Percentiles rank a stretch among this genome's conserved stretches.
Evolutionary conservation across 2,888 invertebrate species (phyloP).

Genomic region (Lumbricus terrestris): DNA sequence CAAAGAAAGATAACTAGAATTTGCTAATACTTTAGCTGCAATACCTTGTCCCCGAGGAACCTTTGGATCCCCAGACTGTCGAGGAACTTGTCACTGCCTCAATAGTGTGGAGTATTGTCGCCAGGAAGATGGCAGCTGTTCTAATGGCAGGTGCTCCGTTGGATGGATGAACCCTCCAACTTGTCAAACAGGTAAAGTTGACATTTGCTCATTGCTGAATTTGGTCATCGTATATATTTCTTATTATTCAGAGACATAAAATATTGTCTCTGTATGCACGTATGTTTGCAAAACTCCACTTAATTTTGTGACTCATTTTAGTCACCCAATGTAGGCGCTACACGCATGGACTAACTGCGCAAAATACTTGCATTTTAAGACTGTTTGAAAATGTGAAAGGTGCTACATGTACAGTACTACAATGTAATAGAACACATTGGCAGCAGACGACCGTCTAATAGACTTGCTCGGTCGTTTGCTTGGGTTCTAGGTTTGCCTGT

Average conservation of each 20-base stretch:
- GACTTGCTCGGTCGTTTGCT: no score
- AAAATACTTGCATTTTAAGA: no score
- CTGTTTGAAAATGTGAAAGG: no score
- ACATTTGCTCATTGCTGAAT: neutral
- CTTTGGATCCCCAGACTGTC: slow-evolving; percentile 45
- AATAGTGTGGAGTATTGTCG: slow-evolving; percentile 40
- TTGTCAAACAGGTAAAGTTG: slow-evolving; percentile 45
- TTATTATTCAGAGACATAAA: neutral
- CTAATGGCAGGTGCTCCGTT: slow-evolving; percentile 40
- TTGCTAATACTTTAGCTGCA: neutral
- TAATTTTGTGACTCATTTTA: no score
- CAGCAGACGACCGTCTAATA: no score
- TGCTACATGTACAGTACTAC: no score
- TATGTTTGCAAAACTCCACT: no score
- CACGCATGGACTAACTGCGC: no score
- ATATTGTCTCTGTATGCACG: no score
- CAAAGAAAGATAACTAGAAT: neutral
- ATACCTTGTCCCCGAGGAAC: slow-evolving; percentile 39
- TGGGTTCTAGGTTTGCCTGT: no score
- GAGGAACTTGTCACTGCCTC: slow-evolving; percentile 45
- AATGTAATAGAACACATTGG: no score
- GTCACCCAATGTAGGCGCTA: no score
- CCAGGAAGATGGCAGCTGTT: slow-evolving; percentile 43
- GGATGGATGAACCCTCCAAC: slow-evolving; percentile 45
- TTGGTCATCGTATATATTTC: neutral